Evolutionary conservation across 2,113 vertebrate genomes (phyloP), one percentile per base, ranked within the genome.

Genomic region (Pomatostomus ruficeps): DNA sequence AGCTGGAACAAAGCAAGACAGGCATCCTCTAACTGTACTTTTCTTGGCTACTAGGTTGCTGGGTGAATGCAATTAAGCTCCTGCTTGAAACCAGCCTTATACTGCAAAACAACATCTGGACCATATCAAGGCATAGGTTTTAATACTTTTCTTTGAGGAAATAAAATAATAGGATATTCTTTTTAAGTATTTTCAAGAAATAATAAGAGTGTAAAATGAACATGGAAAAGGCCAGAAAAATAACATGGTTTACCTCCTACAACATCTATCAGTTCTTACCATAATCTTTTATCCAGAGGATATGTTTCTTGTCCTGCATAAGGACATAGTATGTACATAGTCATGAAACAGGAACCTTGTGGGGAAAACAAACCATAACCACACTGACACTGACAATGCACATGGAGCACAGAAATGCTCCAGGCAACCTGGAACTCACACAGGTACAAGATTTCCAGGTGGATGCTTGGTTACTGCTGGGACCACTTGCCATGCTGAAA

Each of bases 271-370:
- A 11, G 5, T 58, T 78, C 25, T 73, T 78, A 43, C 24, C 11
- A 20, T 11, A 70, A 12, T 11, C 4, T 58, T 94, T 93, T 58
- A 33, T 78, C 16, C 33, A 54, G 10, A 49, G 11, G 12, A 40
- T 11, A 6, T 29, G 16, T 48, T 86, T 7, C 20, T 72, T 80
- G 49, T 65, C 15, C 33, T 16, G 23, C 8, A 63, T 78, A 61
- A 4, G 1, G 7, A 22, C 9, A 9, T 3, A 59, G 17, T 29
- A 61, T 5, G 1, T 9, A 22, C 9, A 9, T 3, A 59, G 17
- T 29, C 23, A 42, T 49, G 52, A 51, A 85, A 35, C 6, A 52
- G n/a, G 19, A 25, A 54, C 3, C 5, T 59, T 72, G 28, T 57
- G n/a, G 10, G 15, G 13, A 76, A 93, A 80, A 25, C 4, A 36